Base-by-base conservation (phyloP, 2,888 invertebrate species). In the Campopleginae sp. region DNA sequence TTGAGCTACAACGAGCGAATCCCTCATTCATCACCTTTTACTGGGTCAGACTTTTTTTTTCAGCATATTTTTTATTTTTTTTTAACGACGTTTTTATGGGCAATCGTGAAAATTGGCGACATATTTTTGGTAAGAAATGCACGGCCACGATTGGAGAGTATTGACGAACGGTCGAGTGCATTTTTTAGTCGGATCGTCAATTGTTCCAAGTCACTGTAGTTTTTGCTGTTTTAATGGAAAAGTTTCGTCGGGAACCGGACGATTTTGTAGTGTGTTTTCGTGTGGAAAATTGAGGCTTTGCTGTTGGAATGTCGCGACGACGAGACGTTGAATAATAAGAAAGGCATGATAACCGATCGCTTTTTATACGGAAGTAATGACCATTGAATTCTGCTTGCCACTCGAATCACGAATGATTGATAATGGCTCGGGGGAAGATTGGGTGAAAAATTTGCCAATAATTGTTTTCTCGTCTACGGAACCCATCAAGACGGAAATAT, bases 401-500 rank as follows among this genome's bases (percentile, higher is more conserved):
- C 19, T 48, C 71, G 33, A 71, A 27, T 51, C 5, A 19, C 48
- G 74, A 74, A 17, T 61, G 44, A 61, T 44, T 42, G 44, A 61
- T 71, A 51, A 51, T 61, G n/a, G 19, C 23, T 17, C 23, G 3
- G 27, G 44, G 0, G 61, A 61, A 74, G 44, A 44, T 74, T 44
- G 74, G n/a, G 27, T 74, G 42, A 19, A 75, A 75, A 63, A 75
- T 63, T 31, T 61, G 46, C 46, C 75, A 33, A 75, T 75, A 75
- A 61, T 75, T 61, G 63, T 61, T 75, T 63, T 63, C 75, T 46
- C 33, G 61, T 75, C 46, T 46, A 63, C 61, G 31, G 27, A 63
- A 63, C 14, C n/a, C 27, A 61, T 19, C 44, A 23, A 44, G 38
- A 38, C 33, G n/a, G 27, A 74, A 74, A 44, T 71, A 71, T 71